These are phyloP conservation scores for Muschampia plurimacula DNA, from an alignment of 2,888 invertebrate species.

Conservation along the genomic window DNA sequence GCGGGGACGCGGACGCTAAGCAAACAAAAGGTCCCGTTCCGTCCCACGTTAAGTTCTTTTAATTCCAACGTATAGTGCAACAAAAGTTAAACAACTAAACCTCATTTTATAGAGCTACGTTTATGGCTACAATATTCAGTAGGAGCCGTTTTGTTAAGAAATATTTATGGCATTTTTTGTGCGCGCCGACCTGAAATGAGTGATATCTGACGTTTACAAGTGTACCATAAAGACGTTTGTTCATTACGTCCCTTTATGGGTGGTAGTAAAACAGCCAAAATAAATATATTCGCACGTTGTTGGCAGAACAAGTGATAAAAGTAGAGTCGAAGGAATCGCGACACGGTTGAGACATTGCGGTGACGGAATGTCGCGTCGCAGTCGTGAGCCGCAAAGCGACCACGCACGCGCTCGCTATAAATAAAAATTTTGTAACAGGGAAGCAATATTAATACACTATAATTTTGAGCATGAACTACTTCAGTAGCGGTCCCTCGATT, in stretches of 20 bases:
- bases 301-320: constrained; percentile 63
- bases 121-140: constrained; percentile 82
- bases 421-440: constrained; percentile 72
- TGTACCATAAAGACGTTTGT: constrained; percentile 80
- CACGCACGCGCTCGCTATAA: constrained; percentile 70
- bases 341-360: constrained; percentile 20
- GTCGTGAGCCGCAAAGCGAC: constrained; percentile 38
- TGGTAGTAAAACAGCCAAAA: constrained; percentile 65
- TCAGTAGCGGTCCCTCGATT: constrained; percentile 76
- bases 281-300: constrained; percentile 74
- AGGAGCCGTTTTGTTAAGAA: constrained; percentile 80
- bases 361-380: constrained; percentile 44
- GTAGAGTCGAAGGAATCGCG: constrained; percentile 53
- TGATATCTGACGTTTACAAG: constrained; percentile 82
- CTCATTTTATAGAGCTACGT: constrained; percentile 78
- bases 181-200: constrained; percentile 67
- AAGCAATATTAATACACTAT: constrained; percentile 79
- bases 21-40: constrained; percentile 68
- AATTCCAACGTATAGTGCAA: constrained; percentile 71
- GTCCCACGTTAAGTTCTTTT: constrained; percentile 71
- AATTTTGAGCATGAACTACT: constrained; percentile 82
- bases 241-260: constrained; percentile 75
- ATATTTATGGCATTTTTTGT: constrained; percentile 82
- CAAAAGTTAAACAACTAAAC: constrained; percentile 80
- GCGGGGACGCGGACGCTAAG: constrained; percentile 53